Evolutionary conservation across 2,888 invertebrate species (phyloP).

Genomic region (Dendrolimus pini): DNA sequence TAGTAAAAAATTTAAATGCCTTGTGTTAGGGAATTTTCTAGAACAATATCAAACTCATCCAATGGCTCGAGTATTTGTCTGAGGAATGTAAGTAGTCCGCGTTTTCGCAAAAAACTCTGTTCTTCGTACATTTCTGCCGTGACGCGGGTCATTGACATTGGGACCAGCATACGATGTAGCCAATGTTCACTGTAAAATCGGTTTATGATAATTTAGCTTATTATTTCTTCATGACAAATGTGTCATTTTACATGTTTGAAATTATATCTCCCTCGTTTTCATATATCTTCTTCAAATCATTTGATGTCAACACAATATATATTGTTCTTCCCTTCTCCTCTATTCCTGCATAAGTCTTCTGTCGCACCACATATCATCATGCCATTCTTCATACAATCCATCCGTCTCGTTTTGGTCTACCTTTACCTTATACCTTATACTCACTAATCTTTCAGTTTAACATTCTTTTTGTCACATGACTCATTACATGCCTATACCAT

Average conservation of each 20-base stretch:
- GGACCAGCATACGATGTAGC: conserved; percentile 93
- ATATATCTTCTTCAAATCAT: too few species aligned
- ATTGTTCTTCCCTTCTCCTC: too few species aligned
- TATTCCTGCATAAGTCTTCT: too few species aligned
- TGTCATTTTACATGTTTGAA: conserved; percentile 3
- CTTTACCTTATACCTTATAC: too few species aligned
- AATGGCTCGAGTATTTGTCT: conserved; percentile 93
- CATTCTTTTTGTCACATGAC: too few species aligned
- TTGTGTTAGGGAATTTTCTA: conserved; percentile 89
- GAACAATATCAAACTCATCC: conserved; percentile 90
- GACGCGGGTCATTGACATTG: conserved; percentile 92
- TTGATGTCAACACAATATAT: too few species aligned
- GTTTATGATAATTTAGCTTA: background rate
- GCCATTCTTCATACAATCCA: too few species aligned
- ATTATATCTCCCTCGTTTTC: too few species aligned
- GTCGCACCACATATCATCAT: too few species aligned
- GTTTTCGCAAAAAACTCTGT: conserved; percentile 93
- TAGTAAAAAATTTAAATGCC: conserved; percentile 46
- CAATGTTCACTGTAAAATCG: conserved; percentile 84
- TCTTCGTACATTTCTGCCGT: conserved; percentile 97
- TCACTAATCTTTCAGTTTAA: too few species aligned
- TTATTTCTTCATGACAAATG: background rate
- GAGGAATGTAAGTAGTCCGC: conserved; percentile 90
- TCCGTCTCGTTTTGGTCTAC: too few species aligned
- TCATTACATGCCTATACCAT: too few species aligned